phyloP scores from a whole-genome alignment of 2,888 invertebrate genomes.

The Hydriomena furcata region DNA sequence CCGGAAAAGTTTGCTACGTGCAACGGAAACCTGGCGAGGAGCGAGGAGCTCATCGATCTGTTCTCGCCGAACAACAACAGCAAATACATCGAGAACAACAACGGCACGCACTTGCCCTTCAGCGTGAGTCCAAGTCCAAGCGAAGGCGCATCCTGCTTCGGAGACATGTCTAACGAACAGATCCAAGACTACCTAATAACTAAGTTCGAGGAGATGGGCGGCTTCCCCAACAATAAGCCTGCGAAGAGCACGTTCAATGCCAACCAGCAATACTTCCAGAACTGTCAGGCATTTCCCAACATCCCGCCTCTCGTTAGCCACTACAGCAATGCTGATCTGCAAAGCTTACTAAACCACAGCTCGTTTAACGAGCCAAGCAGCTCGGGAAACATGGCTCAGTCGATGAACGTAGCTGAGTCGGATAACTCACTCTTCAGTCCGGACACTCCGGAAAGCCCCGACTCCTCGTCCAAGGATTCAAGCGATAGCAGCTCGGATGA shows the following conservation, averaged over 20 bases:
- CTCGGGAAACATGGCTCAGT: constrained; percentile 56
- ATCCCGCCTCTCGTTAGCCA: constrained; percentile 67
- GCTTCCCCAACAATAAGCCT: constrained; percentile 45
- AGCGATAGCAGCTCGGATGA: constrained; percentile 72
- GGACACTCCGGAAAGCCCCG: constrained; percentile 53
- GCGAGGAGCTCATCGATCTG: constrained; percentile 59
- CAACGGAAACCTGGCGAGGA: constrained; percentile 55
- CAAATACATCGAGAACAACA: constrained; percentile 64
- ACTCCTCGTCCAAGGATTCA: constrained; percentile 77
- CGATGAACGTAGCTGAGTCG: constrained; percentile 68
- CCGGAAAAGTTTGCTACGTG: constrained; percentile 40
- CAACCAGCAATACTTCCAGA: constrained; percentile 69
- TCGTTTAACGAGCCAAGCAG: constrained; percentile 50
- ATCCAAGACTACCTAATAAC: constrained; percentile 70
- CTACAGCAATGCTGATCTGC: constrained; percentile 63
- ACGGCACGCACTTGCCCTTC: constrained; percentile 58
- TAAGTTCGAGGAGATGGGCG: constrained; percentile 67
- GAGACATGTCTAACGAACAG: constrained; percentile 67
- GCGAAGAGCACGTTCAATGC: constrained; percentile 47
- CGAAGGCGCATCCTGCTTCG: constrained; percentile 54
- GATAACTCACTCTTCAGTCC: constrained; percentile 61
- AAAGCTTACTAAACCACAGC: constrained; percentile 54
- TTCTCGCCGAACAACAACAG: constrained; percentile 49
- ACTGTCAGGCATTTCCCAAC: constrained; percentile 70
- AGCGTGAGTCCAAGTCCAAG: constrained; percentile 48